A percentile compares a stretch with the other conserved stretches of the same genome.
phyloP scores from a whole-genome alignment of 35 echinoderm and acorn worm species.

The Chiridota heheva region DNA sequence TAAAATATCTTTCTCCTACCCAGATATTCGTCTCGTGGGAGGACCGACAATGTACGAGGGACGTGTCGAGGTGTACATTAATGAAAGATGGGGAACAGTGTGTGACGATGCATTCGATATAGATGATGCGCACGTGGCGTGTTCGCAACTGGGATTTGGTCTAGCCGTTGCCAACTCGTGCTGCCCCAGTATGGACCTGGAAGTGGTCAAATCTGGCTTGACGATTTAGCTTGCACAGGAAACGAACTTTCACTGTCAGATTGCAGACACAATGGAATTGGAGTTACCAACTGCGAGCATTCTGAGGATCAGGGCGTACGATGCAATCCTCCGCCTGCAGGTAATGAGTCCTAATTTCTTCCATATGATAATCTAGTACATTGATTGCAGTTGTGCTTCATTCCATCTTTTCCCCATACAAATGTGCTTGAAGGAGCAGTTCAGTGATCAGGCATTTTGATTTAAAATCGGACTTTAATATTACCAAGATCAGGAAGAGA shows the following conservation, averaged over 20 bases:
- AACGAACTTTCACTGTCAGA: not conserved
- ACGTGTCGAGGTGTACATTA: not conserved
- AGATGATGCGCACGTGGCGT: conserved; percentile 14
- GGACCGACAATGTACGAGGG: conserved; percentile 16
- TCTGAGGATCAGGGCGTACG: conserved; percentile 30
- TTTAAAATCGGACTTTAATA: too few relatives aligned
- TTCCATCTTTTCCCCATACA: too few relatives aligned
- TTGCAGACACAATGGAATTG: conserved; percentile 21
- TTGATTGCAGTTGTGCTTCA: too few relatives aligned
- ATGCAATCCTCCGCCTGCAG: too few relatives aligned
- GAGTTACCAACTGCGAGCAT: conserved; percentile 32
- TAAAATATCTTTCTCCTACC: not conserved
- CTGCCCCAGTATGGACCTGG: conserved; percentile 22
- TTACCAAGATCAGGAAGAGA: too few relatives aligned
- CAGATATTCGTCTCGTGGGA: not conserved
- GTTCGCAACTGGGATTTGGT: not conserved
- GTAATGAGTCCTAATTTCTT: too few relatives aligned
- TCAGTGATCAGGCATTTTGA: too few relatives aligned
- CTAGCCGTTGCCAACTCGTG: not conserved
- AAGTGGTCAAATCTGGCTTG: conserved; percentile 10
- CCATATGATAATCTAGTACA: too few relatives aligned
- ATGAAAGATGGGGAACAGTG: not conserved
- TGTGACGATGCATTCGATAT: conserved; percentile 1
- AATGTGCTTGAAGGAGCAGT: too few relatives aligned
- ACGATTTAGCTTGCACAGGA: conserved; percentile 41